These are phyloP conservation scores for Pitta sordida DNA, from an alignment of 2,113 vertebrate genomes.

Conservation along the genomic window DNA sequence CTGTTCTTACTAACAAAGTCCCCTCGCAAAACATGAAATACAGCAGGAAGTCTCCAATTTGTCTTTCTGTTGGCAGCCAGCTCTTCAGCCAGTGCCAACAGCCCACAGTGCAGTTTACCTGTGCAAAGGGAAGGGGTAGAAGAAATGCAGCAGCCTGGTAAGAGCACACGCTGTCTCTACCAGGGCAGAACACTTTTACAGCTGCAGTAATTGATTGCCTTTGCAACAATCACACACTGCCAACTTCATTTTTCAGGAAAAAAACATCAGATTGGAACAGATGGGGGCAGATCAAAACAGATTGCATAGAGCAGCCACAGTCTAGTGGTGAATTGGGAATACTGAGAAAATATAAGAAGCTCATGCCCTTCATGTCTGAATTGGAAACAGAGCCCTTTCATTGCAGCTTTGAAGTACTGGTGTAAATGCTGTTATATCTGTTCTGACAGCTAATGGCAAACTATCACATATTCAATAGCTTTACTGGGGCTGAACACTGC, in stretches of 20 bases:
- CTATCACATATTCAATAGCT: neutral
- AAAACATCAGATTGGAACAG: slow-evolving; percentile 3
- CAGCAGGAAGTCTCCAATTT: neutral
- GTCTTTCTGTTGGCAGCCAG: neutral
- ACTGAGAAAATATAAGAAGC: slow-evolving; percentile 14
- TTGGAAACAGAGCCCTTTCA: neutral
- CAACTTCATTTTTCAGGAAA: slow-evolving; percentile 30
- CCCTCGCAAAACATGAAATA: neutral
- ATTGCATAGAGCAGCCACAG: slow-evolving; percentile 15
- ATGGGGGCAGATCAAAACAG: slow-evolving; percentile 56
- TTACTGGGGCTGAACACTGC: neutral
- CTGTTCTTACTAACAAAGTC: neutral
- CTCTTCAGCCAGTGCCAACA: neutral
- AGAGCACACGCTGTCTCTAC: neutral
- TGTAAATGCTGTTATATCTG: neutral
- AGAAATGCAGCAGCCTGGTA: neutral
- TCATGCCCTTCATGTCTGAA: neutral
- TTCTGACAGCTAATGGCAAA: neutral
- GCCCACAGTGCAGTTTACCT: neutral
- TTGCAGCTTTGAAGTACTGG: neutral
- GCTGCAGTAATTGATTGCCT: slow-evolving; percentile 35
- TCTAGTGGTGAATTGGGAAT: slow-evolving; percentile 2
- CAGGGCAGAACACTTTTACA: neutral
- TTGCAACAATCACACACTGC: neutral
- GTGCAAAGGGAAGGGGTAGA: neutral